Base-by-base conservation (phyloP, 1,140 invertebrate species). In the Lethrus apterus region DNA sequence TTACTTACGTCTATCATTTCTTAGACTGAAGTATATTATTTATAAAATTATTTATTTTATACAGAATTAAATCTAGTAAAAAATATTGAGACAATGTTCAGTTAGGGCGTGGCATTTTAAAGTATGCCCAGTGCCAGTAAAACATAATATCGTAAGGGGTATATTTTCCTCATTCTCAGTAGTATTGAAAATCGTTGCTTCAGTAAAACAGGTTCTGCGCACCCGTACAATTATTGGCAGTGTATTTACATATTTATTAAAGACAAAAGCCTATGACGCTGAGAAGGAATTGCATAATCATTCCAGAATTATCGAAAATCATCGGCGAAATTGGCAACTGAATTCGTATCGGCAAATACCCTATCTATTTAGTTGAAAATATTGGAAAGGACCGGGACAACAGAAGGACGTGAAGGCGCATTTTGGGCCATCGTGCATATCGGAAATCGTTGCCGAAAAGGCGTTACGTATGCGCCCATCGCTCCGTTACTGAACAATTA, bases 371-470 rank as follows among this genome's bases (percentile, higher is more conserved):
- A 24, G 51, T 53, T 53, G 38, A 53, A 47, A 51, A 45, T 54
- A 54, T 51, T 50, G 52, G 52, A 54, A 54, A 54, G 32, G 48
- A 54, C 46, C 52, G 51, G 52, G 52, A 40, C 18, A 36, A 18
- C 34, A 36, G 3, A 15, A 3, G 24, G 10, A 20, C 19, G 10
- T 10, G 21, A 17, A 7, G 44, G 45, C 42, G 4, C 8, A 24
- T 42, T 48, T 44, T 47, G 30, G 48, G 48, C 18, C 41, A 40
- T 31, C 36, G 18, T 21, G 26, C 24, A 17, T 54, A 54, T 54
- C 42, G 52, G 52, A 54, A 54, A 54, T 54, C 48, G 48, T 54
- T 54, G 48, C 42, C 35, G 30, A 50, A 54, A 48, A 35, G 47
- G 38, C 43, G 44, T 42, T 46, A 17, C 24, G 34, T 3, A 18